Conservation (phyloP, 2,113 vertebrate genomes). For the Semicossyphus pulcher region DNA sequence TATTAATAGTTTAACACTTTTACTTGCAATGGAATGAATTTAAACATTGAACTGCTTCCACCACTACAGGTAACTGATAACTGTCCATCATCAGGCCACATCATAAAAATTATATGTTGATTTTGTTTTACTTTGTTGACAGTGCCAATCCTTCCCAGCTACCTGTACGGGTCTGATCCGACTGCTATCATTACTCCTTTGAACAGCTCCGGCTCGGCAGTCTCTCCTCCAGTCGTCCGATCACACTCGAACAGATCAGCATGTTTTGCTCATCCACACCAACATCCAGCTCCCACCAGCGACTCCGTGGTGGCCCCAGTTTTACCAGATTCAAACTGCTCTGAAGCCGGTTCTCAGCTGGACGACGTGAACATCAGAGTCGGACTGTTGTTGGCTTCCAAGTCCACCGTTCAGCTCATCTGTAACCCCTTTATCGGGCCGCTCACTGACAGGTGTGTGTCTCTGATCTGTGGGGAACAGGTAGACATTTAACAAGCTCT, state of each 20-base stretch:
- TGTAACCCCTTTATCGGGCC: not conserved
- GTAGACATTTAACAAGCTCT: too few relatives aligned
- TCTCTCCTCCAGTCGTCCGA: not conserved
- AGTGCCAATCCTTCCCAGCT: slow-evolving; percentile 25
- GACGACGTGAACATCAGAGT: slow-evolving; percentile 1
- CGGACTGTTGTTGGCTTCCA: slow-evolving; percentile 1
- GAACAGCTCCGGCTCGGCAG: not conserved
- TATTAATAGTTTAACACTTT: too few relatives aligned
- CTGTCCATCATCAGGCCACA: too few relatives aligned
- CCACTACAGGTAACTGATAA: too few relatives aligned
- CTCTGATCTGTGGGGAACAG: too few relatives aligned
- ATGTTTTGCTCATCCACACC: not conserved
- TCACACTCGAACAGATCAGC: not conserved
- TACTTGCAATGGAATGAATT: too few relatives aligned
- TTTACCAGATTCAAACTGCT: not conserved
- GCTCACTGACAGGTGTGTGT: slow-evolving; percentile 6
- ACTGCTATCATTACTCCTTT: not conserved
- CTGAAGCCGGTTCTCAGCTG: not conserved
- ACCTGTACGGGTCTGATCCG: not conserved
- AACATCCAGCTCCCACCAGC: too few relatives aligned
- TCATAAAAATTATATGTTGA: not conserved
- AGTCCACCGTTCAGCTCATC: not conserved
- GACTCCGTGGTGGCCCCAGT: not conserved
- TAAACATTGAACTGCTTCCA: too few relatives aligned
- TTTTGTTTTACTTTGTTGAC: not conserved